phyloP scores from a whole-genome alignment of 2,113 vertebrate species.

The Nettapus auritus region DNA sequence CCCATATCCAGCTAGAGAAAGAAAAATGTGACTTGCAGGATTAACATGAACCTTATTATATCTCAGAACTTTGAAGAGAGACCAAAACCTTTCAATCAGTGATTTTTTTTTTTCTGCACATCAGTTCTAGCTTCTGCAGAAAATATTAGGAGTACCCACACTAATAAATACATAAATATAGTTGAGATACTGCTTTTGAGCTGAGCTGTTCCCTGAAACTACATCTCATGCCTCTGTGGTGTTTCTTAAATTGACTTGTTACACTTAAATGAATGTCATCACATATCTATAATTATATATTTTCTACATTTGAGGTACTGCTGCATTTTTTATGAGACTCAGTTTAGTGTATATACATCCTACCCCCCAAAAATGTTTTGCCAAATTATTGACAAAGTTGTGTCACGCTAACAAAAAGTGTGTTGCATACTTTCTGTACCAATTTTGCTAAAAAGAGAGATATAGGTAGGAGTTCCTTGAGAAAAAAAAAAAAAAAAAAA shows the following conservation, averaged over 20 bases:
- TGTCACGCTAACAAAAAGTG: background rate
- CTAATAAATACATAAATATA: background rate
- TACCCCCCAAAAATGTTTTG: background rate
- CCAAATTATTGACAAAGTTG: background rate
- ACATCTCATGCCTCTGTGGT: background rate
- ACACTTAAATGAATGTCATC: background rate
- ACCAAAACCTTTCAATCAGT: slow-evolving; percentile 29
- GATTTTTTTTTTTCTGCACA: slow-evolving; percentile 4
- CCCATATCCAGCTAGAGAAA: slow-evolving; percentile 1
- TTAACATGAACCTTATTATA: background rate
- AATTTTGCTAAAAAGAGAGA: background rate
- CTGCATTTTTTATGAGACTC: background rate
- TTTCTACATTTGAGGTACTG: background rate
- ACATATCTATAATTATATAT: background rate
- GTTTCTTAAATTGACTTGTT: background rate
- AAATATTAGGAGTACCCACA: background rate
- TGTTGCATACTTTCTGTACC: background rate
- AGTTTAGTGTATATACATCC: background rate
- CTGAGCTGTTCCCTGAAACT: background rate
- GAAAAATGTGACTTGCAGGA: background rate
- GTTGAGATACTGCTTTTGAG: background rate
- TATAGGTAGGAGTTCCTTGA: background rate
- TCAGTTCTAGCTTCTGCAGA: background rate
- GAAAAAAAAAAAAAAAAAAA: background rate
- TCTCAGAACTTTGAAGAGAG: background rate